These are phyloP conservation scores for Fopius arisanus DNA, from an alignment of 1,140 invertebrate genomes.

Conservation along the genomic window DNA sequence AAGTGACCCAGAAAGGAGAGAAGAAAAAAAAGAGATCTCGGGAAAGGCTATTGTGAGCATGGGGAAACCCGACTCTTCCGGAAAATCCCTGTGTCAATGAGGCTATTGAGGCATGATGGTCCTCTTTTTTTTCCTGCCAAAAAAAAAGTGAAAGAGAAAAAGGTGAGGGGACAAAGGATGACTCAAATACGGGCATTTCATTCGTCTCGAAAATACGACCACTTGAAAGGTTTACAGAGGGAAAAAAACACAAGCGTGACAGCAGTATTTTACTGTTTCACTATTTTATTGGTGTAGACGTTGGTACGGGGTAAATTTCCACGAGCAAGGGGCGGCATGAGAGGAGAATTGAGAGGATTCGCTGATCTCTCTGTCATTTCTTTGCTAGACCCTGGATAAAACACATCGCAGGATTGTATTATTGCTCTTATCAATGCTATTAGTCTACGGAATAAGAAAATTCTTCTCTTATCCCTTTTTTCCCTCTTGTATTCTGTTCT, in stretches of 20 bases:
- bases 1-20: not conserved
- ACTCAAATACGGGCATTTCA: slow-evolving; percentile 16
- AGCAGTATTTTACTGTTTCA: not conserved
- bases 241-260: not conserved
- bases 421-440: not conserved
- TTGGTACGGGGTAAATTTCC: not conserved
- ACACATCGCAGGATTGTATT: not conserved
- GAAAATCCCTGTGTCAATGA: slow-evolving; percentile 9
- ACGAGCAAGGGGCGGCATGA: not conserved
- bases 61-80: slow-evolving; percentile 12
- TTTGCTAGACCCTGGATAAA: not conserved
- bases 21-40: not conserved
- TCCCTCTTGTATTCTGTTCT: not conserved
- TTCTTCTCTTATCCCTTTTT: not conserved
- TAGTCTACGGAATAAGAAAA: not conserved
- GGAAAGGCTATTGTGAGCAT: not conserved
- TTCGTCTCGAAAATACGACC: slow-evolving; percentile 29
- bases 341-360: not conserved
- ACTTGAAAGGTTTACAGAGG: not conserved
- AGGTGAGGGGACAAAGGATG: not conserved
- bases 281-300: not conserved
- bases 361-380: slow-evolving; percentile 2
- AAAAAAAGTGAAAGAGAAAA: slow-evolving; percentile 9
- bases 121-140: not conserved
- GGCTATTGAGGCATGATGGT: slow-evolving; percentile 5